A percentile compares a stretch with the other conserved stretches of the same genome.
These are phyloP conservation scores for Hydrotaea cyrtoneurina DNA, from an alignment of 2,888 invertebrate species.

Conservation along the genomic window DNA sequence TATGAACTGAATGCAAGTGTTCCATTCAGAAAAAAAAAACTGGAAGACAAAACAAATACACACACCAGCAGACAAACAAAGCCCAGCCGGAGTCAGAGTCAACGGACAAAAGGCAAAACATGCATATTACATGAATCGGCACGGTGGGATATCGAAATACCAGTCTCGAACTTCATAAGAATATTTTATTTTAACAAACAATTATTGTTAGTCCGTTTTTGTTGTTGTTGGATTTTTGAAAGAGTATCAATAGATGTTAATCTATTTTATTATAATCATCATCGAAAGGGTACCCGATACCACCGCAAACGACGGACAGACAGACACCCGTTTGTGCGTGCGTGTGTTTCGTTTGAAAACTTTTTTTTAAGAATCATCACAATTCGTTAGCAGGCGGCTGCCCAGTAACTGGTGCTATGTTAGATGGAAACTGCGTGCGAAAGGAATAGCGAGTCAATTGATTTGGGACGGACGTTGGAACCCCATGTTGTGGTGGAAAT, in stretches of 20 bases:
- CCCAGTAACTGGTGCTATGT: background rate
- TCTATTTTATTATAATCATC: conserved; percentile 38
- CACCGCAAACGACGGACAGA: background rate
- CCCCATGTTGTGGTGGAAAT: conserved; percentile 53
- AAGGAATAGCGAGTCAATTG: background rate
- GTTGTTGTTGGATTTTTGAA: background rate
- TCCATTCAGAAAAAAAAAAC: background rate
- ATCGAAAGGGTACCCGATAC: background rate
- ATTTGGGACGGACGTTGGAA: background rate
- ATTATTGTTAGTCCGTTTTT: conserved; percentile 6
- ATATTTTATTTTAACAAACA: conserved; percentile 40
- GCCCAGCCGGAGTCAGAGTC: background rate
- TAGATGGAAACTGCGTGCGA: background rate
- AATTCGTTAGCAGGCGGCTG: background rate
- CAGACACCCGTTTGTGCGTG: no score
- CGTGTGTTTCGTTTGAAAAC: no score
- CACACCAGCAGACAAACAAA: background rate
- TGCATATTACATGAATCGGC: conserved; percentile 41
- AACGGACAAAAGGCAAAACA: conserved; percentile 28
- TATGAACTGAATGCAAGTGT: background rate
- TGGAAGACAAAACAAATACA: background rate
- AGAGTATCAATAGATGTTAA: conserved; percentile 45
- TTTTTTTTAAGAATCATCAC: conserved; percentile 5
- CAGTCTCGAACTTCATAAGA: conserved; percentile 13
- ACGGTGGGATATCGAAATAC: conserved; percentile 39